Evolutionary conservation across 2,113 vertebrate species (phyloP).

Genomic region (Mixornis gularis): DNA sequence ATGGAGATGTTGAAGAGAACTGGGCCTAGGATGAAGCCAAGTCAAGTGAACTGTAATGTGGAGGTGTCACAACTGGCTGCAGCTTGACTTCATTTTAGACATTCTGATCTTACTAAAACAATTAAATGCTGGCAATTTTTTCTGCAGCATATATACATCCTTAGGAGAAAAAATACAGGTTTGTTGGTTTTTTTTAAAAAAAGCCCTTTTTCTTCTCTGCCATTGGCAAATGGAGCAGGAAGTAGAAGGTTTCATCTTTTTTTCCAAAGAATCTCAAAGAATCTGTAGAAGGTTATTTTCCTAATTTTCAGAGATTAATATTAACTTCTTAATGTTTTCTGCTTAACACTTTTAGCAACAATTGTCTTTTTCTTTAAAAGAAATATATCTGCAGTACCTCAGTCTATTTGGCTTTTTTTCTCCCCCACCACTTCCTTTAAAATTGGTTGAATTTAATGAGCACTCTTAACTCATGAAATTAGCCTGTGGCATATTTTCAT

Average conservation of each 20-base stretch:
- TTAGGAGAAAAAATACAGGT: neutral
- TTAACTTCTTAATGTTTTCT: neutral
- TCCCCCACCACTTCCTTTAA: slow-evolving; percentile 7
- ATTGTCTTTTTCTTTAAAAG: neutral
- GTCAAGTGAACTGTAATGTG: neutral
- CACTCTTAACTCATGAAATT: neutral
- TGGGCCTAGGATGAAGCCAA: neutral
- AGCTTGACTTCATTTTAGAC: neutral
- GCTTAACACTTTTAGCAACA: neutral
- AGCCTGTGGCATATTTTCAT: neutral
- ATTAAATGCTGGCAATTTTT: neutral
- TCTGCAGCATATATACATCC: neutral
- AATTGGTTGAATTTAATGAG: neutral
- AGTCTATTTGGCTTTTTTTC: neutral
- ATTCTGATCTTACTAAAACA: neutral
- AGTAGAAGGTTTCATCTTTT: neutral
- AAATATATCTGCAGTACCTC: neutral
- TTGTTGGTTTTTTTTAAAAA: neutral
- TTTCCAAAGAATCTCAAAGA: neutral
- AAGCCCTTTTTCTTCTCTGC: neutral
- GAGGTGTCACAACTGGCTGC: neutral
- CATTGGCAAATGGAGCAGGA: neutral
- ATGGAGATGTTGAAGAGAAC: neutral
- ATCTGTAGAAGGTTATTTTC: neutral
- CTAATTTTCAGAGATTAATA: neutral